A percentile compares a stretch with the other conserved stretches of the same genome.
Evolutionary conservation across 1,140 invertebrate genomes (phyloP).

Genomic region (Trypoxylus dichotomus): DNA sequence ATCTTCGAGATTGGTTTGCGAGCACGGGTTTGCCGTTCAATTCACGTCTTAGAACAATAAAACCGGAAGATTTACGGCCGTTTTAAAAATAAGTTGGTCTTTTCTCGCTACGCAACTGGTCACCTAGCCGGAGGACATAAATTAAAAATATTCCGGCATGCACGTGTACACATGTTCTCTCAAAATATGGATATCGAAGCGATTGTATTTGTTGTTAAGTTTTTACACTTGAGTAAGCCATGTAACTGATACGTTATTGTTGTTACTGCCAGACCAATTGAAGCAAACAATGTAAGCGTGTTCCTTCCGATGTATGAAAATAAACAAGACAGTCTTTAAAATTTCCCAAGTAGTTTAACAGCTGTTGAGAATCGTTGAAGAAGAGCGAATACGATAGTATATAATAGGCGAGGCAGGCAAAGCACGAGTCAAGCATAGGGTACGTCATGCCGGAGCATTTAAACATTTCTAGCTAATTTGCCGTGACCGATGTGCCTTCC

Average conservation of each 20-base stretch:
- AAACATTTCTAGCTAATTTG: conserved; percentile 27
- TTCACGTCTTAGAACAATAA: conserved; percentile 27
- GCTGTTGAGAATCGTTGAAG: conserved; percentile 8
- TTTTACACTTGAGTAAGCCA: conserved; percentile 15
- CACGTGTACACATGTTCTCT: conserved; percentile 22
- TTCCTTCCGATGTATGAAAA: conserved; percentile 12
- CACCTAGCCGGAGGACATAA: conserved; percentile 19
- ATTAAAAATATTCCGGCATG: conserved; percentile 17
- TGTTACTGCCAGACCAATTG: neutral
- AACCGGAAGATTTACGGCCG: conserved; percentile 22
- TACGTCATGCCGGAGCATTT: conserved; percentile 26
- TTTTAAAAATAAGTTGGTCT: conserved; percentile 20
- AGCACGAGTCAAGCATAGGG: neutral
- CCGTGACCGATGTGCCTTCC: conserved; percentile 23
- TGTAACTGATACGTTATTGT: conserved; percentile 24
- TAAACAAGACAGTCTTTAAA: conserved; percentile 24
- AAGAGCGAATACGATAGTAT: neutral
- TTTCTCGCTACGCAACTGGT: conserved; percentile 21
- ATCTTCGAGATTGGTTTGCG: conserved; percentile 23
- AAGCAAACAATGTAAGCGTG: conserved; percentile 11
- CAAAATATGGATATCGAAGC: neutral
- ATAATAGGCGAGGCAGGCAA: conserved; percentile 11
- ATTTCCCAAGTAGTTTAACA: conserved; percentile 14
- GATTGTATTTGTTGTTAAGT: conserved; percentile 16
- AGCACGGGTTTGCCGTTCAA: conserved; percentile 9